phyloP scores from a whole-genome alignment of 2,888 invertebrate genomes.

The Nezara viridula region DNA sequence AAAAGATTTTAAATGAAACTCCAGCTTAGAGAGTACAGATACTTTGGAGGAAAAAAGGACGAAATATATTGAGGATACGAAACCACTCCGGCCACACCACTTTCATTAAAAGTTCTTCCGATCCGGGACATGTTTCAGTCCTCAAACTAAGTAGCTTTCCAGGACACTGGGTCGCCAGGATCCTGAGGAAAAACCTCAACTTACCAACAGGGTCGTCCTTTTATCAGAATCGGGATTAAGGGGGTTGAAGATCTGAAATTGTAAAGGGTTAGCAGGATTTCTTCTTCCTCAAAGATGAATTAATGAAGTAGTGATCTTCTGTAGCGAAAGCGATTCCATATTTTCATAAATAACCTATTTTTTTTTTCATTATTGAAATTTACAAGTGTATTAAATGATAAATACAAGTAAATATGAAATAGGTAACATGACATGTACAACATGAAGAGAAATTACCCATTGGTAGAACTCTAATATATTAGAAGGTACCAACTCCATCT shows the following conservation, averaged over 20 bases:
- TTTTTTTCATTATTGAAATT: too few species aligned
- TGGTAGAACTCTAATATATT: too few species aligned
- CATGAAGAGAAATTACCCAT: too few species aligned
- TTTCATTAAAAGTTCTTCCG: slow-evolving; percentile 24
- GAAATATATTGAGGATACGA: background rate
- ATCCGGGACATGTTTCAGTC: background rate
- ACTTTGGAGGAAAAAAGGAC: background rate
- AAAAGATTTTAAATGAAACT: too few species aligned
- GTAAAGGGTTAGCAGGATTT: background rate
- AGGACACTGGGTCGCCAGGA: background rate
- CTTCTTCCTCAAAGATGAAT: background rate
- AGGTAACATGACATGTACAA: too few species aligned
- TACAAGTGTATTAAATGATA: too few species aligned
- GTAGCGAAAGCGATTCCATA: too few species aligned
- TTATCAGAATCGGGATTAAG: background rate
- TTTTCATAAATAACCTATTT: too few species aligned
- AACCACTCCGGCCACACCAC: background rate
- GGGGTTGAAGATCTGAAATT: background rate
- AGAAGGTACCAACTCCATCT: too few species aligned
- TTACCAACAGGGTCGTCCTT: background rate
- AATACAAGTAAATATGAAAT: too few species aligned
- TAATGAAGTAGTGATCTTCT: background rate
- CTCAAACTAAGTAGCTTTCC: background rate
- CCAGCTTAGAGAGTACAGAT: too few species aligned
- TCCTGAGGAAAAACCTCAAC: background rate